phyloP scores from a whole-genome alignment of 2,888 invertebrate genomes.

The Sarcophaga subvicina region DNA sequence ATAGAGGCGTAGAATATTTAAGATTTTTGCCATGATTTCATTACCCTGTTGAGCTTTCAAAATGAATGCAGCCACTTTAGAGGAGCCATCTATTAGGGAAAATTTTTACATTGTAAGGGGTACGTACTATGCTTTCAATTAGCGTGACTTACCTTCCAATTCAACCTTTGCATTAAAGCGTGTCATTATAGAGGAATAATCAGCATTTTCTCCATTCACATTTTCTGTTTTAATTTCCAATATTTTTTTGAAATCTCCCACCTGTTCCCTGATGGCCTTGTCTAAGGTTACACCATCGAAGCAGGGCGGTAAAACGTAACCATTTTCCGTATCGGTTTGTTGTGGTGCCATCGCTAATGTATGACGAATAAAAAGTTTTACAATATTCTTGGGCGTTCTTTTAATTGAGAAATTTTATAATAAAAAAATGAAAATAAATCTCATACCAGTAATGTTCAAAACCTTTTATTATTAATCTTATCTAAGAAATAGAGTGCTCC shows the following conservation, averaged over 20 bases:
- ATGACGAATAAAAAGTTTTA: slow-evolving; percentile 21
- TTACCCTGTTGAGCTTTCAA: slow-evolving; percentile 75
- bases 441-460: neutral
- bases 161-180: slow-evolving; percentile 75
- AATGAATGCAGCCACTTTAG: slow-evolving; percentile 74
- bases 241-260: slow-evolving; percentile 75
- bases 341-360: slow-evolving; percentile 43
- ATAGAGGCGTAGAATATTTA: slow-evolving; percentile 75
- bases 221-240: slow-evolving; percentile 67
- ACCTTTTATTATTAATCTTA: slow-evolving; percentile 18
- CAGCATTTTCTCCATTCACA: slow-evolving; percentile 73
- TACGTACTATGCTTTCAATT: neutral
- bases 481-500: slow-evolving; percentile 25
- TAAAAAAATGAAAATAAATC: neutral
- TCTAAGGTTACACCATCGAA: slow-evolving; percentile 73
- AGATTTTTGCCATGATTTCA: slow-evolving; percentile 73
- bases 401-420: neutral
- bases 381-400: neutral
- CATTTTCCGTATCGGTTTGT: slow-evolving; percentile 10
- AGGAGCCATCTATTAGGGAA: slow-evolving; percentile 71
- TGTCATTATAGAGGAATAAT: slow-evolving; percentile 76
- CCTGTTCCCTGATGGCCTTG: slow-evolving; percentile 73
- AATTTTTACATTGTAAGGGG: neutral
- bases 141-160: slow-evolving; percentile 73
- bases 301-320: slow-evolving; percentile 72